Conservation (phyloP, 2,888 invertebrate genomes). For the Ophioninae sp. region DNA sequence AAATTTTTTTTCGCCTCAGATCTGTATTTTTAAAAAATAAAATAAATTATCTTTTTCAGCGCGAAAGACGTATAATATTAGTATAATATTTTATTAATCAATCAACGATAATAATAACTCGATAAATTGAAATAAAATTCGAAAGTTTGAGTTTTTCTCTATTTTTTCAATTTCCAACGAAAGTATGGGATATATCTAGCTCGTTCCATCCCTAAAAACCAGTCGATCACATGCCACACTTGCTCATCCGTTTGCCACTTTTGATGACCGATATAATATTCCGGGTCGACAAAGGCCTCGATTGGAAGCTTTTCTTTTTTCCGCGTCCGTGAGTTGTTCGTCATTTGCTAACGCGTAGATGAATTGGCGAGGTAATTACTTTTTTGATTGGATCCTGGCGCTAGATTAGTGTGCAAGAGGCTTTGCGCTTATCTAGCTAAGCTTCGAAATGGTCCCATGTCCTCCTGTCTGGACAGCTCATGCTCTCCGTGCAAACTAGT, state of each 20-base stretch:
- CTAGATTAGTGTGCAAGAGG: slow-evolving; percentile 33
- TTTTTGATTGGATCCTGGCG: slow-evolving; percentile 61
- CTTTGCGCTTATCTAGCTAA: slow-evolving; percentile 19
- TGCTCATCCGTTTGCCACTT: background rate
- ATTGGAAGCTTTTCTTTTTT: slow-evolving; percentile 15
- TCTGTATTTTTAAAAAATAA: too few species aligned
- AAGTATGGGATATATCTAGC: too few species aligned
- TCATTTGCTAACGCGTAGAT: slow-evolving; percentile 25
- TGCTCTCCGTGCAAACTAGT: slow-evolving; percentile 29
- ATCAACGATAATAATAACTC: too few species aligned
- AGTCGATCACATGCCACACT: background rate
- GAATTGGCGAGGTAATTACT: slow-evolving; percentile 61
- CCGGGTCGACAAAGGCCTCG: background rate
- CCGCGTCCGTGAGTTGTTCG: background rate
- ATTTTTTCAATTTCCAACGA: background rate
- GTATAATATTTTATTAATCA: too few species aligned
- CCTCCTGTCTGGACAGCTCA: background rate
- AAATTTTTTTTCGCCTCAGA: too few species aligned
- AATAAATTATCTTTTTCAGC: too few species aligned
- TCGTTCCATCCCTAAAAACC: background rate
- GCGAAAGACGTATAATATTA: too few species aligned
- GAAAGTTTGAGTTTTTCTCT: background rate
- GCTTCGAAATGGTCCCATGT: slow-evolving; percentile 23
- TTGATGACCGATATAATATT: background rate
- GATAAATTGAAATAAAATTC: too few species aligned